Base-by-base conservation (phyloP, 2,888 invertebrate species). In the Caenorhabditis panamensis region DNA sequence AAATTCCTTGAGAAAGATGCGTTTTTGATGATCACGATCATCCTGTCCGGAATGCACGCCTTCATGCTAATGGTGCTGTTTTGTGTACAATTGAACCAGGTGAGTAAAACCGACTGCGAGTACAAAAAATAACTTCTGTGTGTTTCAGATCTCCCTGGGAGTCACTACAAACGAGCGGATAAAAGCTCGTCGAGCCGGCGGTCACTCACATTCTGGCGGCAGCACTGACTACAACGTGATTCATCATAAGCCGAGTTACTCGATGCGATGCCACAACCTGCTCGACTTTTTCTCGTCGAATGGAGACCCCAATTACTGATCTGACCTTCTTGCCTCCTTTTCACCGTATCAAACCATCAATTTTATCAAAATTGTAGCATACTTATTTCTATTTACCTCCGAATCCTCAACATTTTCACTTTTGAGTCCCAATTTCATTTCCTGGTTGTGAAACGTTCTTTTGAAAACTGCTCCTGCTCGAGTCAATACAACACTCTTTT, bases 121-220 rank as follows among this genome's bases (percentile, higher is more conserved):
- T 59, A 1, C 8, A 6, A 6, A 36, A 22, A 24, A 20, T 58
- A 59, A 26, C 0, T 26, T 44, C 13, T 11, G 18, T 18, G 5
- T 24, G 1, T 58, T 78, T 22, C 73, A 84, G 84, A 84, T 84
- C 18, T 84, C 84, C 1, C 54, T 62, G 24, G 62, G 73, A 41
- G 61, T 82, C 9, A 84, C 84, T 5, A 84, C 84, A 2, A 82
- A 84, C 59, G 79, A 82, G n/a, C 44, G 72, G 1, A 82, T 84
- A 58, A 76, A 80, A 61, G 62, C 78, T 18, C 76, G 71, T 9
- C 69, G 76, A 53, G 76, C 80, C 36, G 51, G n/a, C n/a, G n/a
- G 56, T 31, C 76, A 76, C 20, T 62, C 62, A 13, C 76, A 76
- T 26, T 28, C 64, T 20, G 24, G 41, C 5, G 26, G 31, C 56